Conservation (phyloP, 1,140 invertebrate genomes). For the Tachypleus tridentatus region DNA sequence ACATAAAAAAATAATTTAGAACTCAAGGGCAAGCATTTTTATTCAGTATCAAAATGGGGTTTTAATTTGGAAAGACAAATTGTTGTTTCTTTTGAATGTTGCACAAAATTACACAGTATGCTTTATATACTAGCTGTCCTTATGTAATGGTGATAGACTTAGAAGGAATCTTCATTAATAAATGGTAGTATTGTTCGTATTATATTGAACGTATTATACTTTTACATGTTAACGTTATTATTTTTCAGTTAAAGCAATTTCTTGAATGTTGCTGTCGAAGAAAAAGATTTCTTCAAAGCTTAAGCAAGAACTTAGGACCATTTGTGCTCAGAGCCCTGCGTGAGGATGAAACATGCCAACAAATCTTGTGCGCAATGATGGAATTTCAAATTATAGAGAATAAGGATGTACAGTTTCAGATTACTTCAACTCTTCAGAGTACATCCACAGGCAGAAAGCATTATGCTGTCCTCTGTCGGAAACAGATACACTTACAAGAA, state of each 20-base stretch:
- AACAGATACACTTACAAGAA: constrained; percentile 60
- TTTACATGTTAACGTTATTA: too few relatives aligned
- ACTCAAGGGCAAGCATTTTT: too few relatives aligned
- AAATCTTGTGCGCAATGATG: constrained; percentile 64
- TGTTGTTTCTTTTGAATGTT: too few relatives aligned
- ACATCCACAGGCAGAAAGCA: constrained; percentile 53
- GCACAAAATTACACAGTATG: too few relatives aligned
- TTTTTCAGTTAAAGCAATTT: constrained; percentile 55
- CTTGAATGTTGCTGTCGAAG: constrained; percentile 62
- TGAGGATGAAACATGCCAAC: constrained; percentile 51
- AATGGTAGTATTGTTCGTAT: not conserved
- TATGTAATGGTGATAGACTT: not conserved
- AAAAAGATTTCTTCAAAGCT: constrained; percentile 57
- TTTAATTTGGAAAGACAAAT: too few relatives aligned
- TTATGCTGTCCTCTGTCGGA: constrained; percentile 58
- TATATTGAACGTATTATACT: too few relatives aligned
- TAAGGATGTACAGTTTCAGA: constrained; percentile 51
- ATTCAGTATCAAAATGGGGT: too few relatives aligned
- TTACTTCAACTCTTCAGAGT: constrained; percentile 63
- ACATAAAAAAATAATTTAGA: too few relatives aligned
- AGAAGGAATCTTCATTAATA: not conserved
- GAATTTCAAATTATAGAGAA: constrained; percentile 57
- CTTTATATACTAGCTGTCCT: not conserved
- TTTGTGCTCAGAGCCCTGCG: constrained; percentile 60
- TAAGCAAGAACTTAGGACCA: constrained; percentile 56